phyloP scores from a whole-genome alignment of 2,113 vertebrate genomes.

The Dromiciops gliroides region DNA sequence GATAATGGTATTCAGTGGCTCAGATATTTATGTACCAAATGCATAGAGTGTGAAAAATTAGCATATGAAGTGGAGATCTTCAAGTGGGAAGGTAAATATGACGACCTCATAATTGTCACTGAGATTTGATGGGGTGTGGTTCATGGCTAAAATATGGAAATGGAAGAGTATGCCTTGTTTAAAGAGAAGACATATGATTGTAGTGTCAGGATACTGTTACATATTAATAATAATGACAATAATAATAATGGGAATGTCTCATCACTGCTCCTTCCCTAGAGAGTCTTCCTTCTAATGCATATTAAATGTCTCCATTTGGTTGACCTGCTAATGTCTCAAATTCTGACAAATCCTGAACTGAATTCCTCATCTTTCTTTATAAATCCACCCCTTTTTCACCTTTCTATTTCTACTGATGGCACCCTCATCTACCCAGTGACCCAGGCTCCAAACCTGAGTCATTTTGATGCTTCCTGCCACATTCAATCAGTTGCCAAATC shows the following conservation, averaged over 20 bases:
- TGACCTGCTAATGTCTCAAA: background rate
- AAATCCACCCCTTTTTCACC: background rate
- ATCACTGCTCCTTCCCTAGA: background rate
- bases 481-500: background rate
- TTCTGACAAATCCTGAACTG: background rate
- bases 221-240: background rate
- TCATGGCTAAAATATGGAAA: background rate
- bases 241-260: background rate
- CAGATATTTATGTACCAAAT: background rate
- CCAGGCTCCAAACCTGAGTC: background rate
- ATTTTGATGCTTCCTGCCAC: background rate
- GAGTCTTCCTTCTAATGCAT: background rate
- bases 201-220: background rate
- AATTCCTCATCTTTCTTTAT: background rate
- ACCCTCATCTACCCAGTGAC: background rate
- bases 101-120: background rate
- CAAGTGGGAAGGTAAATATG: background rate
- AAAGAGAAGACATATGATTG: background rate
- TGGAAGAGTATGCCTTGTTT: background rate
- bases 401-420: background rate
- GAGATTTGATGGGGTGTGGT: background rate
- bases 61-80: background rate
- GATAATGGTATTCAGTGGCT: background rate
- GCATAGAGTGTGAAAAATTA: background rate
- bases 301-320: background rate